Conservation (phyloP, 2,797 vertebrate species). For the Chelidonichthys spinosus region DNA sequence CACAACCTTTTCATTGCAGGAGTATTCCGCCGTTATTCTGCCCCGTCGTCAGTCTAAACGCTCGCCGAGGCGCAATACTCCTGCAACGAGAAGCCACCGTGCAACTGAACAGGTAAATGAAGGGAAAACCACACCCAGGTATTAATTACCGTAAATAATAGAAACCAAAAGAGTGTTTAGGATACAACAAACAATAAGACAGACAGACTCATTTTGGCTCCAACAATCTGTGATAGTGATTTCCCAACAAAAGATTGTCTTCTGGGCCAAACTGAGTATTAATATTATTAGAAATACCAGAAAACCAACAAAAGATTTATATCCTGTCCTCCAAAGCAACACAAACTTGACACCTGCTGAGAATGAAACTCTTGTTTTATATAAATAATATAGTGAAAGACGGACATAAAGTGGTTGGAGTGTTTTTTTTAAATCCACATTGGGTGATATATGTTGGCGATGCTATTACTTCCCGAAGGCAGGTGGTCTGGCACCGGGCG, state of each 20-base stretch:
- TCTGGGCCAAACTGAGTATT: neutral
- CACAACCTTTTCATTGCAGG: too few species aligned
- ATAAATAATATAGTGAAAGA: neutral
- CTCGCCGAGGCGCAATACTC: too few species aligned
- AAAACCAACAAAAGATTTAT: neutral
- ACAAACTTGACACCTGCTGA: conserved; percentile 13
- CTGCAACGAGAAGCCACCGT: too few species aligned
- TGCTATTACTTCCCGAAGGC: conserved; percentile 61
- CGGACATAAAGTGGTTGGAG: neutral
- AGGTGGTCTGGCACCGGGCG: conserved; percentile 87
- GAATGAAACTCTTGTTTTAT: conserved; percentile 16
- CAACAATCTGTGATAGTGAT: neutral
- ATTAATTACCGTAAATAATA: too few species aligned
- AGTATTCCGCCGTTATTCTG: too few species aligned
- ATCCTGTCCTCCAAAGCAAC: neutral
- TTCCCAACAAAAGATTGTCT: neutral
- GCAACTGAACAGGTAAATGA: too few species aligned
- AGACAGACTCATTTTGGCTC: too few species aligned
- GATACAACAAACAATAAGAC: too few species aligned
- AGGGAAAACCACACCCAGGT: too few species aligned
- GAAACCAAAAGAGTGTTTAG: too few species aligned
- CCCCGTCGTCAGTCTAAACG: too few species aligned
- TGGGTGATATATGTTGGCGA: conserved; percentile 54
- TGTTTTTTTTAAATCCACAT: conserved; percentile 40
- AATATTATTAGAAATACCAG: neutral